These are phyloP conservation scores for Arctia plantaginis DNA, from an alignment of 2,888 invertebrate species.

Conservation along the genomic window DNA sequence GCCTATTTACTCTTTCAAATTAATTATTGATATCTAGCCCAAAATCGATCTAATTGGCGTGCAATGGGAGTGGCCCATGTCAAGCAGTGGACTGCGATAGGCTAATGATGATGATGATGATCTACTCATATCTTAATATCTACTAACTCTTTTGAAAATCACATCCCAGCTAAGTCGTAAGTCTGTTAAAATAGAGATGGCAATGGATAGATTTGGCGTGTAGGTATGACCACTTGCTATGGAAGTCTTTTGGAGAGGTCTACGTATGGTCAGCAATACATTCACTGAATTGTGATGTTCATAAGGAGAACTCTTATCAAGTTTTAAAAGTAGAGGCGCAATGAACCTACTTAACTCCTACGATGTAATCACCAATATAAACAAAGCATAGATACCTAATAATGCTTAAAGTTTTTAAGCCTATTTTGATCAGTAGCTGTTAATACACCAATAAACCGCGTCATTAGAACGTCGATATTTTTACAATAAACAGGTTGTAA, in stretches of 20 bases:
- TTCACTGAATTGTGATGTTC: not conserved
- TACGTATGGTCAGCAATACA: no score
- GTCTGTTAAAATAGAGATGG: not conserved
- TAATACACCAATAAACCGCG: no score
- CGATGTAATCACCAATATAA: no score
- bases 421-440: no score
- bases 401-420: not conserved
- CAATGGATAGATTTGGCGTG: not conserved
- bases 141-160: not conserved
- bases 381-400: no score
- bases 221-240: not conserved
- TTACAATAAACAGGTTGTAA: slow-evolving; percentile 43
- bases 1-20: not conserved
- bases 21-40: not conserved
- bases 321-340: not conserved
- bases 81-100: no score
- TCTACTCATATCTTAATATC: no score
- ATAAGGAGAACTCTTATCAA: not conserved
- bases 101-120: no score
- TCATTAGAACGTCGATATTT: slow-evolving; percentile 24
- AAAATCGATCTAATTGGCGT: no score
- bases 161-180: not conserved
- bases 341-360: not conserved
- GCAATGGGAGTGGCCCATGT: no score
- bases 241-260: no score